Conservation (phyloP, 2,113 vertebrate genomes). For the Eulacestoma nigropectus region DNA sequence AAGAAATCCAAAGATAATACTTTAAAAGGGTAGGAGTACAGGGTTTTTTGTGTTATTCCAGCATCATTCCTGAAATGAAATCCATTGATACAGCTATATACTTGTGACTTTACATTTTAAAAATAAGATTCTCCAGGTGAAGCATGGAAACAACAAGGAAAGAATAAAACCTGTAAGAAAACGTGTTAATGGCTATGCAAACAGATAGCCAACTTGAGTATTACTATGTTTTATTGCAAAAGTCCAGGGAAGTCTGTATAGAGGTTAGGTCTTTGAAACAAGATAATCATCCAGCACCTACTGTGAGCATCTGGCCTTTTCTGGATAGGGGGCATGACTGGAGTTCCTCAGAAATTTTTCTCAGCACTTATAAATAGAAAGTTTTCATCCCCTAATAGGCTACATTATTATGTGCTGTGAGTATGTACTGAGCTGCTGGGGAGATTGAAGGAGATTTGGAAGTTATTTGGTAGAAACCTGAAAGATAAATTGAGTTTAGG, state of each 20-base stretch:
- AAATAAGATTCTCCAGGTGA: not conserved
- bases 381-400: not conserved
- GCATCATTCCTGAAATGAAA: not conserved
- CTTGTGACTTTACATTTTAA: not conserved
- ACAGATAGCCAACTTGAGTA: not conserved
- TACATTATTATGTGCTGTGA: constrained; percentile 2
- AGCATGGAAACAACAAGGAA: not conserved
- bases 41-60: not conserved
- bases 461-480: not conserved
- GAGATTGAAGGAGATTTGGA: not conserved
- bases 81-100: not conserved
- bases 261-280: not conserved
- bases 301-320: not conserved
- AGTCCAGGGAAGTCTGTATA: not conserved
- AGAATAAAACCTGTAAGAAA: not conserved
- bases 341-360: not conserved
- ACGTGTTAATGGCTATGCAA: not conserved
- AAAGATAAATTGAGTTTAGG: not conserved
- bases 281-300: not conserved
- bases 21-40: rapidly evolving
- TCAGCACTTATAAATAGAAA: not conserved
- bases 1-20: not conserved
- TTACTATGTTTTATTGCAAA: not conserved
- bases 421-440: not conserved
- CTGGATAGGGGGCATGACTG: not conserved